Percentiles rank a stretch among this genome's conserved stretches.
Conservation (phyloP, 2,888 invertebrate genomes). For the Pandemis cinnamomeana region DNA sequence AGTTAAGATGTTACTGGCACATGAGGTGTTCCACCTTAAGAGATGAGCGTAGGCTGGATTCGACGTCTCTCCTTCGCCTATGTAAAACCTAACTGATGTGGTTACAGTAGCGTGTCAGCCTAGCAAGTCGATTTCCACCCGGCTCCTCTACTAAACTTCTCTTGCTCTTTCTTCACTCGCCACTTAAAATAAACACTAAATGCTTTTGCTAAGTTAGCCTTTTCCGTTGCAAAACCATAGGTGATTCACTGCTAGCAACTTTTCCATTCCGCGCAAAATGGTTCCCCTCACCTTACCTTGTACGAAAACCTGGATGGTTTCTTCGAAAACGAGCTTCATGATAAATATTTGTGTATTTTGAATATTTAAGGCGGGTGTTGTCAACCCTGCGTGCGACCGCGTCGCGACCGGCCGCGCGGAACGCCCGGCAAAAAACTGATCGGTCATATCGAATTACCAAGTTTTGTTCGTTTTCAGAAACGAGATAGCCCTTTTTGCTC, state of each 20-base stretch:
- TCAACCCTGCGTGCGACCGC: conserved; percentile 36
- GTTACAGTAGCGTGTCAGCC: too few relatives aligned
- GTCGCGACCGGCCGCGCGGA: conserved; percentile 37
- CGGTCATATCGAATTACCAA: conserved; percentile 41
- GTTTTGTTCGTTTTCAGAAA: conserved; percentile 37
- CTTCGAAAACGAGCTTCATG: neutral
- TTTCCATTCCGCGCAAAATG: neutral
- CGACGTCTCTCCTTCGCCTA: too few relatives aligned
- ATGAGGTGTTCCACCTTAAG: too few relatives aligned
- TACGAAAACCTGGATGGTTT: neutral
- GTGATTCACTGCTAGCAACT: neutral
- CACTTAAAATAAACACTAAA: too few relatives aligned
- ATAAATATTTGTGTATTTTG: neutral
- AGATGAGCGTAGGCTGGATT: too few relatives aligned
- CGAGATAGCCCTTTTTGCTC: conserved; percentile 38
- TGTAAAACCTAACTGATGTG: too few relatives aligned
- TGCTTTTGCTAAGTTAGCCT: too few relatives aligned
- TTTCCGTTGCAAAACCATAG: too few relatives aligned
- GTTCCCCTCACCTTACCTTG: neutral
- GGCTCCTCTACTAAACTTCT: too few relatives aligned
- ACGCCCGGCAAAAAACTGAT: conserved; percentile 41
- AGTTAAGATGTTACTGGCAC: too few relatives aligned
- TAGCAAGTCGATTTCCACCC: too few relatives aligned
- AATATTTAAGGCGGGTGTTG: neutral
- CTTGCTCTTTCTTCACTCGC: too few relatives aligned